phyloP scores from a whole-genome alignment of 2,797 vertebrate genomes.

The Rachycentron canadum region DNA sequence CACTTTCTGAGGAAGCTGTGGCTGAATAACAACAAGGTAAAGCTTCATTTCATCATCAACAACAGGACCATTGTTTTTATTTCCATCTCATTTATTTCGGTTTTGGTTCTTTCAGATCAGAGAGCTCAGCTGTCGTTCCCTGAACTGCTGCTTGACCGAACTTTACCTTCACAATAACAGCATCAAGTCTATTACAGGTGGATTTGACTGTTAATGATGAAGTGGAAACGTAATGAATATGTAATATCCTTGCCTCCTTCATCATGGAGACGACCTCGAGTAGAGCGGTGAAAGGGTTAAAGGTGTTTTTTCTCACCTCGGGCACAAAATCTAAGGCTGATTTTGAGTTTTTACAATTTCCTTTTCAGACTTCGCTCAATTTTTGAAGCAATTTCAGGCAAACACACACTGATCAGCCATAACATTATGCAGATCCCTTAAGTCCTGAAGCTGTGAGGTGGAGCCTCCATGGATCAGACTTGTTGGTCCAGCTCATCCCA shows the following conservation, averaged over 20 bases:
- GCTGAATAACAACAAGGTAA: constrained; percentile 89
- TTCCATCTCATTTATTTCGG: rapidly evolving
- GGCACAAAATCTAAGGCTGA: too few relatives aligned
- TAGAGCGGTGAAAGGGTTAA: neutral
- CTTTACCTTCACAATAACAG: constrained; percentile 88
- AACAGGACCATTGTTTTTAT: rapidly evolving
- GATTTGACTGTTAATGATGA: neutral
- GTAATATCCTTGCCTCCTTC: too few relatives aligned
- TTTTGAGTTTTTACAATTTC: too few relatives aligned
- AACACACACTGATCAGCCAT: too few relatives aligned
- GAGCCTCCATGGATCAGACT: too few relatives aligned
- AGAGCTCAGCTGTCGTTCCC: constrained; percentile 80
- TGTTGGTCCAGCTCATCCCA: too few relatives aligned
- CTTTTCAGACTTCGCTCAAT: too few relatives aligned
- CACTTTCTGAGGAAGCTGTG: constrained; percentile 83
- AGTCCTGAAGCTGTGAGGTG: too few relatives aligned
- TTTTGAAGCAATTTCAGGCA: too few relatives aligned
- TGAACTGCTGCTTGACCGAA: constrained; percentile 87
- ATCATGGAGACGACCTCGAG: too few relatives aligned
- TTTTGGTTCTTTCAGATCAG: constrained; percentile 80
- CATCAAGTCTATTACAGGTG: constrained; percentile 85
- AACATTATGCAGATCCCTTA: too few relatives aligned
- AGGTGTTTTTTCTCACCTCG: too few relatives aligned
- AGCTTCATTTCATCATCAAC: constrained; percentile 10
- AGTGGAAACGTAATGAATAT: neutral